Base-by-base conservation (phyloP, 1,140 invertebrate species). In the Phenacoccus solenopsis region DNA sequence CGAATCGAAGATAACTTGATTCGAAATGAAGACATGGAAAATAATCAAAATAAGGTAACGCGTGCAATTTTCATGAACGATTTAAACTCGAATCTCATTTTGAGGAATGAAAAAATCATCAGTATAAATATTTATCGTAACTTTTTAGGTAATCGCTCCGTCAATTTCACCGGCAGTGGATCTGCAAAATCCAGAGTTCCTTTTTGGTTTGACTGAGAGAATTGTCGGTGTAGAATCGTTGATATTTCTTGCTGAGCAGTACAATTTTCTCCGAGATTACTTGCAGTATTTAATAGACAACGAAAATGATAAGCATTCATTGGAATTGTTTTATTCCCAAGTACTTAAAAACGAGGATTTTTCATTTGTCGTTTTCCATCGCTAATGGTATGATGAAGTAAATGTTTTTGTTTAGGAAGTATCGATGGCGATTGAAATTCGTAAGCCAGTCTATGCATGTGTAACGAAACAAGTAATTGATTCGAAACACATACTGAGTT, bases 161-260 rank as follows among this genome's bases (percentile, higher is more conserved):
- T 79, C 81, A 64, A 76, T 90, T 16, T 90, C 90, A 0, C 81
- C 86, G 4, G 84, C 85, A 70, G 86, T 94, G 25, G 84, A 93
- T 76, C 80, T 94, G 61, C 80, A 79, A 10, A 84, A 86, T 72
- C 81, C 86, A 4, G 87, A 90, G 56, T 87, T 83, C 72, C 76
- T 97, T 4, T 89, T 88, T 77, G 93, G 92, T 2, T 78, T 98
- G 12, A 81, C 87, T 0, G 92, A 95, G 77, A 83, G 95, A 73
- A 87, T 96, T 28, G 89, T 96, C 4, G 95, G 90, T 0, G 88
- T 94, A 0, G 95, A 98, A 81, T 97, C 94, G 74, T 82, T 94
- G 1, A 86, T 94, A 75, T 97, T 95, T 81, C 82, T 97, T 73
- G 86, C 90, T 0, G 86, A 88, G 74, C 95, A 97, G 79, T 90